phyloP scores from a whole-genome alignment of 2,888 invertebrate genomes.

The Falcaria lacertinaria region DNA sequence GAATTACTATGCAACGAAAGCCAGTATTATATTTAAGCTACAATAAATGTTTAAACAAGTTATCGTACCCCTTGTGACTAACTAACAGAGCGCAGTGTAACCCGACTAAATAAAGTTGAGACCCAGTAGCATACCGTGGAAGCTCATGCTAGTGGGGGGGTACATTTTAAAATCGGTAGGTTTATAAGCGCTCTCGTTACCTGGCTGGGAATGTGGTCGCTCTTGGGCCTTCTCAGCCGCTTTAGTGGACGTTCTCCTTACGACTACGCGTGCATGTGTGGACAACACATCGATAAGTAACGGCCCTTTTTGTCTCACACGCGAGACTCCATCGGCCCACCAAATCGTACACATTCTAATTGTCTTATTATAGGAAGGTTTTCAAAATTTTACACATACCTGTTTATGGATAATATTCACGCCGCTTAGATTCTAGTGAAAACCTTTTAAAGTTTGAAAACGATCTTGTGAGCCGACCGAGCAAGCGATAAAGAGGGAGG shows the following conservation, averaged over 20 bases:
- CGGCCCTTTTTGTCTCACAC: slow-evolving; percentile 44
- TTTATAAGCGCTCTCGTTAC: slow-evolving; percentile 73
- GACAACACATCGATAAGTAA: slow-evolving; percentile 77
- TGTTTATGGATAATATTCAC: too few species aligned
- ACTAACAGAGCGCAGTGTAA: slow-evolving; percentile 60
- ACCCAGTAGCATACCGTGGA: slow-evolving; percentile 55
- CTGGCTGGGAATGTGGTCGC: slow-evolving; percentile 80
- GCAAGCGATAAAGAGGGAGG: slow-evolving; percentile 45
- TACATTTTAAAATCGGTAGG: slow-evolving; percentile 53
- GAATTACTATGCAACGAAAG: slow-evolving; percentile 2
- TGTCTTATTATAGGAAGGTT: too few species aligned
- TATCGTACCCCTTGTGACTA: slow-evolving; percentile 33
- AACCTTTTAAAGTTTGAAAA: neutral
- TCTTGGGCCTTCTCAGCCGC: slow-evolving; percentile 80
- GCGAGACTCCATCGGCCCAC: slow-evolving; percentile 52
- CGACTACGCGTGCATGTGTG: slow-evolving; percentile 80
- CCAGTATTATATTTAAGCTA: slow-evolving; percentile 13
- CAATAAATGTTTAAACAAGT: slow-evolving; percentile 25
- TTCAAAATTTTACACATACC: too few species aligned
- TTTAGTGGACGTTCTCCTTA: slow-evolving; percentile 80
- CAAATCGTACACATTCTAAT: slow-evolving; percentile 17
- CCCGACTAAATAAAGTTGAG: slow-evolving; percentile 49
- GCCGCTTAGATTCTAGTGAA: too few species aligned
- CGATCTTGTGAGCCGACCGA: slow-evolving; percentile 49
- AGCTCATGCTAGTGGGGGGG: slow-evolving; percentile 68